Conservation (phyloP, 2,113 vertebrate species). For the Menura novaehollandiae region DNA sequence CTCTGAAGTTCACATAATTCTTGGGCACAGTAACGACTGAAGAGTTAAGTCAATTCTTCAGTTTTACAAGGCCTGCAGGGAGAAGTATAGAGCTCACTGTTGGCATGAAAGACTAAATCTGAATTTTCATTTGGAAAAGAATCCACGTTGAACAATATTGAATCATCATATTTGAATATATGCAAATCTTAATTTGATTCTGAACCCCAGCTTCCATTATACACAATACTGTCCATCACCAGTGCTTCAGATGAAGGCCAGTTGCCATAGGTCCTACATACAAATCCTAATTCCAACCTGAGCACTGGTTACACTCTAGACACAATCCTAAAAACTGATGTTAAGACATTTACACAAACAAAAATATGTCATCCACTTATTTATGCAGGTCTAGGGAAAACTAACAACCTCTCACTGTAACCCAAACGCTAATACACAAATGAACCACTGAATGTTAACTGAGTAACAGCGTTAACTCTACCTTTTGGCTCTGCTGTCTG, state of each 20-base stretch:
- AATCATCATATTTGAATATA: not conserved
- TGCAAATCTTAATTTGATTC: not conserved
- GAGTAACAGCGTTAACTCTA: not conserved
- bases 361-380: not conserved
- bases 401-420: not conserved
- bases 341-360: not conserved
- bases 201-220: not conserved
- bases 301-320: not conserved
- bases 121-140: not conserved
- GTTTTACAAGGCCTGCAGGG: not conserved
- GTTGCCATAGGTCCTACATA: not conserved
- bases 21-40: not conserved
- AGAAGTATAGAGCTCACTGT: not conserved
- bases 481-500: not conserved
- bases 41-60: not conserved
- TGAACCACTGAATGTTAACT: not conserved
- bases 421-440: not conserved
- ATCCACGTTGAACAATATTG: not conserved
- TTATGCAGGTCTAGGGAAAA: not conserved
- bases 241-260: not conserved
- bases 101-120: not conserved
- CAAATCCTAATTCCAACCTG: not conserved
- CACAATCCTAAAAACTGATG: not conserved
- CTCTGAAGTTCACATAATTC: not conserved
- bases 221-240: not conserved